These are phyloP conservation scores for Halcyon leucocephala DNA, from an alignment of 2,797 vertebrate genomes.

Conservation along the genomic window DNA sequence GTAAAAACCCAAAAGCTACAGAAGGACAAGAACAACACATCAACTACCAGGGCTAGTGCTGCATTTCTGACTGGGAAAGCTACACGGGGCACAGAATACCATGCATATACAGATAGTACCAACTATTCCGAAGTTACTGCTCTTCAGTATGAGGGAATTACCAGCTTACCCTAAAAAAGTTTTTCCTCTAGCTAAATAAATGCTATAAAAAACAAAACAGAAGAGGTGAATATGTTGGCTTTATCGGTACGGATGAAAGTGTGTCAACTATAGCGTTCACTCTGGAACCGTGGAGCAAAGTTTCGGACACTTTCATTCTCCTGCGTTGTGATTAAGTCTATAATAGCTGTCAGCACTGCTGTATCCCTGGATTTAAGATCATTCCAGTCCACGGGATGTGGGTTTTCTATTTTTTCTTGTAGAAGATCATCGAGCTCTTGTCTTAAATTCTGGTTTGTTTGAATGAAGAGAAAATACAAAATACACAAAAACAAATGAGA, in stretches of 20 bases:
- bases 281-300: constrained; percentile 70
- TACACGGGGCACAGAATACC: constrained; percentile 43
- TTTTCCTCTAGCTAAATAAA: constrained; percentile 10
- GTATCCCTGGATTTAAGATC: constrained; percentile 89
- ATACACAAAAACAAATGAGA: no score
- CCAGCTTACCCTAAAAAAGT: neutral
- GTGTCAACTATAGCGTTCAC: constrained; percentile 73
- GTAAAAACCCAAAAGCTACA: neutral
- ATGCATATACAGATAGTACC: constrained; percentile 61
- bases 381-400: constrained; percentile 92
- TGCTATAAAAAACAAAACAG: neutral
- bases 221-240: neutral
- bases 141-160: neutral
- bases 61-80: neutral
- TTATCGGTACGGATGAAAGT: neutral
- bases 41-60: neutral
- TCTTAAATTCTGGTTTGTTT: constrained; percentile 85
- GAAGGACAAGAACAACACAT: constrained; percentile 13
- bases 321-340: constrained; percentile 97
- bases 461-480: neutral
- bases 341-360: constrained; percentile 94
- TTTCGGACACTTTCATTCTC: constrained; percentile 82
- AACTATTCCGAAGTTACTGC: neutral
- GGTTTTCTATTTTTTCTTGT: constrained; percentile 93
- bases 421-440: constrained; percentile 90